Evolutionary conservation across 1,140 invertebrate genomes (phyloP), one percentile per base, ranked within the genome.

Genomic region (Eumaeus atala): DNA sequence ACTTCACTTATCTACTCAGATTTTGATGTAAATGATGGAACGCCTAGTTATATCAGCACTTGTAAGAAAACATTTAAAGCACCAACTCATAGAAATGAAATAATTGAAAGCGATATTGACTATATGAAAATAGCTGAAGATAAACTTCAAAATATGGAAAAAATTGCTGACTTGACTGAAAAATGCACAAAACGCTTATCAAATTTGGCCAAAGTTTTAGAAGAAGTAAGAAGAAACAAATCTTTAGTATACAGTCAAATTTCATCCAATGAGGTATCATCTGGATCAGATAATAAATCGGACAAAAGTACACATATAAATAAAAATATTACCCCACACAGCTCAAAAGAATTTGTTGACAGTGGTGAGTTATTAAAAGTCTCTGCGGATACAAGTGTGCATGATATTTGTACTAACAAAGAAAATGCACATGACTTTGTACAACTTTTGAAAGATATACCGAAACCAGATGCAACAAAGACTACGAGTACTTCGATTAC

Each of bases 181-280:
- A 80, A 84, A 63, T 90, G 89, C 66, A 87, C 81, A 9, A 82
- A 88, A 71, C 74, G 88, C 42, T 85, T 91, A 10, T 87, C 83
- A n/a, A 85, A 87, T 62, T 71, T 91, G 48, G 84, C 89, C 1
- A 83, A 83, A 58, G 88, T 90, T 64, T 80, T 91, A 21, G 83
- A 90, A 51, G 83, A 90, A 77, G 84, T 91, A 1, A 77, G 89
- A 40, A 77, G 74, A 69, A 90, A 90, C 68, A 90, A 90, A 70
- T 78, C 81, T 44, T 55, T 77, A 62, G 72, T 63, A 51, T 84
- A 87, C 21, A 79, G 70, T 40, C 81, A 84, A 58, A 70, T 84
- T 33, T 82, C 82, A 35, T 70, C 73, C n/a, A 75, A 78, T 1
- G 80, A 83, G 40, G 67, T 73, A 11, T 64, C 77, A 50, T 82